Base-by-base conservation (phyloP, 2,113 vertebrate genomes). In the Epinephelus fuscoguttatus region DNA sequence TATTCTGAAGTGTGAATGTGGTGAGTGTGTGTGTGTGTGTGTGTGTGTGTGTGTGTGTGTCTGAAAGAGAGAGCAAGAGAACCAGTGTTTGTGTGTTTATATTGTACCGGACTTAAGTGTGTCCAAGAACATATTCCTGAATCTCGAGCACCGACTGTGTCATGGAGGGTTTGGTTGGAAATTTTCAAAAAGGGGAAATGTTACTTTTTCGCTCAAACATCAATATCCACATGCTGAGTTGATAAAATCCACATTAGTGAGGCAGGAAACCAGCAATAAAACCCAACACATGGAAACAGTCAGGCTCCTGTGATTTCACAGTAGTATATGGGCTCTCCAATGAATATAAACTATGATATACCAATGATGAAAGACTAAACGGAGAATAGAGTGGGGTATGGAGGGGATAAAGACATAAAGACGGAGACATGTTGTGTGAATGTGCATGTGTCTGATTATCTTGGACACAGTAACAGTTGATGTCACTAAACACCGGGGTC, bases 281-380 rank as follows among this genome's bases (percentile, higher is more conserved):
- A 90, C 7, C 87, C 53, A 55, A 87, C 93, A 94, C 90, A 93
- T 94, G 94, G 94, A 94, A 94, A 92, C 77, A 91, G 91, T 93
- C 92, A 93, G 72, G 92, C 90, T 90, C 86, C 89, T 89, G 91
- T 91, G 88, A 93, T 91, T 93, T 90, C 77, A 59, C 69, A 89
- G 89, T 71, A 86, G 82, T 87, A 83, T 88, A 87, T 70, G 75
- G 76, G 70, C 79, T 90, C 84, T 93, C 89, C 89, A 91, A 85
- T 90, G 87, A 91, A 86, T 89, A 91, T 89, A 91, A 91, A 91
- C 88, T 53, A 74, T 78, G 85, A 82, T 88, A 88, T 79, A 71
- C 63, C 75, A 60, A 88, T 84, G 89, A 92, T 94, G 86, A 93
- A 93, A 94, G 87, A 81, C 84, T 78, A 85, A 91, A 75, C 66